Conservation (phyloP, 2,797 vertebrate genomes). For the Siniperca undulata region DNA sequence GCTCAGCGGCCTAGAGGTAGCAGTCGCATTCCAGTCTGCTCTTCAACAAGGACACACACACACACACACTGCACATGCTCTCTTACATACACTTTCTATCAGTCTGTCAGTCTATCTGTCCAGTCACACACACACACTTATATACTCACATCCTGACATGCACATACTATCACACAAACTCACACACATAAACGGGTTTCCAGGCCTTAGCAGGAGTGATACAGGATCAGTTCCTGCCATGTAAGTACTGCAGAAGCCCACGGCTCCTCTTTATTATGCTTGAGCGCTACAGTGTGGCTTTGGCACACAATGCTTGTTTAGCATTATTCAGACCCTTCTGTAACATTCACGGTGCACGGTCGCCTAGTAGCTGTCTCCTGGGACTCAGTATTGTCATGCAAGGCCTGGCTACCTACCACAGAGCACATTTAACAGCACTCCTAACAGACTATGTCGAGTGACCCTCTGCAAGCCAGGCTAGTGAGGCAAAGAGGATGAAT, state of each 20-base stretch:
- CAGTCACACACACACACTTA: not conserved
- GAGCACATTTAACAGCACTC: slow-evolving; percentile 47
- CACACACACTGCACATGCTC: slow-evolving; percentile 5
- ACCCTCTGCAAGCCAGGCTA: slow-evolving; percentile 12
- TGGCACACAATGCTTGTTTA: slow-evolving; percentile 43
- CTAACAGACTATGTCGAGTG: slow-evolving; percentile 27
- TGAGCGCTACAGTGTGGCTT: slow-evolving; percentile 40
- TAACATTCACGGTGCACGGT: slow-evolving; percentile 37
- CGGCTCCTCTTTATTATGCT: slow-evolving; percentile 46
- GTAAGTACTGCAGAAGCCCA: slow-evolving; percentile 64
- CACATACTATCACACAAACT: not conserved
- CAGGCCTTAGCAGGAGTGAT: slow-evolving; percentile 49
- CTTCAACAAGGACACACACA: slow-evolving; percentile 65
- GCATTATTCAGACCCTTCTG: slow-evolving; percentile 54
- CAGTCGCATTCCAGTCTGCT: slow-evolving; percentile 56
- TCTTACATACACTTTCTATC: slow-evolving; percentile 2
- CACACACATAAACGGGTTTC: slow-evolving; percentile 20
- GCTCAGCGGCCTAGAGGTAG: slow-evolving; percentile 37
- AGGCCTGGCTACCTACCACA: slow-evolving; percentile 23
- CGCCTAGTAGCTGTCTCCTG: slow-evolving; percentile 37
- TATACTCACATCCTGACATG: not conserved
- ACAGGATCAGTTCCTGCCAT: slow-evolving; percentile 59
- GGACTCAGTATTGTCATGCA: slow-evolving; percentile 51
- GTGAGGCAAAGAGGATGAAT: not conserved
- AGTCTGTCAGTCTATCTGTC: not conserved